Conservation (phyloP, 2,888 invertebrate species). For the Ametastegia equiseti region DNA sequence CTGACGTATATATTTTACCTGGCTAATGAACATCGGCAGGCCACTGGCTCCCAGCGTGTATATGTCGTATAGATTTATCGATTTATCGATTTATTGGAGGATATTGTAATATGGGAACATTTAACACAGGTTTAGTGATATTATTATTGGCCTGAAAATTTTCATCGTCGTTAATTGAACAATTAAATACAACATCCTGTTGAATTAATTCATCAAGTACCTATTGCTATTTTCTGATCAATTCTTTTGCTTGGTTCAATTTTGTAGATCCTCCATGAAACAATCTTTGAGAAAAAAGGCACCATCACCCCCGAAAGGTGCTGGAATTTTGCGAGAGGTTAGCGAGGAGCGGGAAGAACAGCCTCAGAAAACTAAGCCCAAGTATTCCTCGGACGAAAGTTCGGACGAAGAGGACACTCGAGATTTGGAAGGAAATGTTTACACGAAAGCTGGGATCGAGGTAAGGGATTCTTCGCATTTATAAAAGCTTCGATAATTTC, state of each 20-base stretch:
- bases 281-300: conserved; percentile 69
- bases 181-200: not conserved
- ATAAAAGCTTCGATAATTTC: too few species aligned
- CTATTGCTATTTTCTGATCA: not conserved
- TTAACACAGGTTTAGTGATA: not conserved
- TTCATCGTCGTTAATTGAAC: not conserved
- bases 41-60: not conserved
- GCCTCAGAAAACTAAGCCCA: conserved; percentile 65
- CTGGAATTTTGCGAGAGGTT: conserved; percentile 70
- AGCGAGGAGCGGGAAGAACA: conserved; percentile 64
- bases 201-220: too few species aligned
- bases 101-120: not conserved
- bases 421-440: conserved; percentile 88
- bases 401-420: conserved; percentile 85
- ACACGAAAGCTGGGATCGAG: conserved; percentile 88
- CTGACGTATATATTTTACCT: conserved; percentile 7
- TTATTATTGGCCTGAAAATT: too few species aligned
- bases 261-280: conserved; percentile 68
- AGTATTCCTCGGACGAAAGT: conserved; percentile 80
- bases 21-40: conserved; percentile 19
- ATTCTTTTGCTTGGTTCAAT: not conserved
- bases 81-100: conserved; percentile 7
- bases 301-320: conserved; percentile 69
- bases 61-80: not conserved
- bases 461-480: too few species aligned